A percentile compares a stretch with the other conserved stretches of the same genome.
These are phyloP conservation scores for Fundulus diaphanus DNA, from an alignment of 2,797 vertebrate species.

Conservation along the genomic window DNA sequence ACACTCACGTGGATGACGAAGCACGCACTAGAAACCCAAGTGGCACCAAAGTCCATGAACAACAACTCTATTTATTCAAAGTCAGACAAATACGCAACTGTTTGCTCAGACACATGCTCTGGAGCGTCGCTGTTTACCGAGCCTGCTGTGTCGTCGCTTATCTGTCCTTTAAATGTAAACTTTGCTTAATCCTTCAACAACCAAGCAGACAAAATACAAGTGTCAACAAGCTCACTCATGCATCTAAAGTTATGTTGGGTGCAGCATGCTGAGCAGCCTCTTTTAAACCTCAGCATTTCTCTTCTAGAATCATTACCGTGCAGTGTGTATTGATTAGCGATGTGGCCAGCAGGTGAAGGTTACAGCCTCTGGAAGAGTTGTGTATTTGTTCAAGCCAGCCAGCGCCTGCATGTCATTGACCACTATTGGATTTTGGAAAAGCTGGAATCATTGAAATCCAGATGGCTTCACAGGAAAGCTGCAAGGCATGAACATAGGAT, in stretches of 20 bases:
- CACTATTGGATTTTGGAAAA: slow-evolving; percentile 31
- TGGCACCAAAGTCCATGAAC: background rate
- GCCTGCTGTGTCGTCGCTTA: background rate
- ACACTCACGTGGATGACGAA: slow-evolving; percentile 8
- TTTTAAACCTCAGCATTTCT: slow-evolving; percentile 4
- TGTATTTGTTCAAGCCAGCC: slow-evolving; percentile 19
- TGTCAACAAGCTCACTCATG: slow-evolving; percentile 34
- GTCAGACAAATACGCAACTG: slow-evolving; percentile 22
- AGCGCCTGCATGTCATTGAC: slow-evolving; percentile 30
- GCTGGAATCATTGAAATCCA: slow-evolving; percentile 35
- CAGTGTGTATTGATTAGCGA: slow-evolving; percentile 20
- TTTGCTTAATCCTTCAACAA: slow-evolving; percentile 30
- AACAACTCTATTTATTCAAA: slow-evolving; percentile 16
- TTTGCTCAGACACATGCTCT: slow-evolving; percentile 22
- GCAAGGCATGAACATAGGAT: slow-evolving; percentile 32
- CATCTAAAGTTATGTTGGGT: background rate
- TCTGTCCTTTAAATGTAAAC: slow-evolving; percentile 30
- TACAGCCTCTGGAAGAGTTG: slow-evolving; percentile 8
- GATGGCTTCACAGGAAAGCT: slow-evolving; percentile 45
- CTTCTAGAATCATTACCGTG: background rate
- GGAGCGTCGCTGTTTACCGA: slow-evolving; percentile 24
- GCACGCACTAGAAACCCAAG: slow-evolving; percentile 1
- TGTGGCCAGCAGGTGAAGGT: slow-evolving; percentile 29
- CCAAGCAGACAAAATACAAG: slow-evolving; percentile 25
- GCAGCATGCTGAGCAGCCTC: background rate